A percentile compares a stretch with the other conserved stretches of the same genome.
phyloP scores from a whole-genome alignment of 2,113 vertebrate genomes.

The Oophaga pumilio region DNA sequence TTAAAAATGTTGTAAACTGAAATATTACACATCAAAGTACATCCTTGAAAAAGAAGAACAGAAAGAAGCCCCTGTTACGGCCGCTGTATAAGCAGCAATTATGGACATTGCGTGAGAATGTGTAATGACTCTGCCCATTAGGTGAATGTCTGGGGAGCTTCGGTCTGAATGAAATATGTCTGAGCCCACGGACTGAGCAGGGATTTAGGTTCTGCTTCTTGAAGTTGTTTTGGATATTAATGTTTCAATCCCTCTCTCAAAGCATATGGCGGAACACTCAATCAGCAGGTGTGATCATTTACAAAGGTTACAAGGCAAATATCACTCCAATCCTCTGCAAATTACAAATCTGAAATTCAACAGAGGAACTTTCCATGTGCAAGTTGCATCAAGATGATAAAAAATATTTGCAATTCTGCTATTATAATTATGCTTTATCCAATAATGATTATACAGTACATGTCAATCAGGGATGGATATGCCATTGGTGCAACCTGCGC shows the following conservation, averaged over 20 bases:
- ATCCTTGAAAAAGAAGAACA: not conserved
- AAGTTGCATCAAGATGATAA: not conserved
- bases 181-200: not conserved
- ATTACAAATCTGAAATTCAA: conserved; percentile 18
- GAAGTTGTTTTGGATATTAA: conserved; percentile 37
- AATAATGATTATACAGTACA: not conserved
- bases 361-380: not conserved
- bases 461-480: not conserved
- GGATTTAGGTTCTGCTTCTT: conserved; percentile 28
- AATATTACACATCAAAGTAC: not conserved
- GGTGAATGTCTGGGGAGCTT: conserved; percentile 23
- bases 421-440: not conserved
- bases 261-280: conserved; percentile 53
- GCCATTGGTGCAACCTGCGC: too few species aligned
- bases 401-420: not conserved
- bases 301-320: conserved; percentile 22
- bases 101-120: not conserved
- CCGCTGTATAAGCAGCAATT: not conserved
- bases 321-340: not conserved
- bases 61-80: not conserved
- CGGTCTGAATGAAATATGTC: conserved; percentile 2
- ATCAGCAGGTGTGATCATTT: conserved; percentile 49
- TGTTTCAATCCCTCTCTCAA: conserved; percentile 1
- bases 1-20: not conserved
- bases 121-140: conserved; percentile 40